These are phyloP conservation scores for Psilopogon haemacephalus DNA, from an alignment of 2,113 vertebrate species.

Conservation along the genomic window DNA sequence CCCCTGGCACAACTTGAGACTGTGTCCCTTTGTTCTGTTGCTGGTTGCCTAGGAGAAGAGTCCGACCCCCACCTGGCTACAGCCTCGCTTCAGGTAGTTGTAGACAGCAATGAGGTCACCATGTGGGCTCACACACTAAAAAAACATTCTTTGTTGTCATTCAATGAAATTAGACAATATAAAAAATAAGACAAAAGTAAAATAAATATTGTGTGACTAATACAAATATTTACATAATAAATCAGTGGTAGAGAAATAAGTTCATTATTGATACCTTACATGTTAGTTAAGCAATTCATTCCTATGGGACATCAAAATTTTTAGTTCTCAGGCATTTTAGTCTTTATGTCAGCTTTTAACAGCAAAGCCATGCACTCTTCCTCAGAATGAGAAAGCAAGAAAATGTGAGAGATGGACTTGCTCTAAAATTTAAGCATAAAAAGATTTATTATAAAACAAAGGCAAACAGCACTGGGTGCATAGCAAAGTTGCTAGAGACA, in stretches of 20 bases:
- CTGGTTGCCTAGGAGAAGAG: too few relatives aligned
- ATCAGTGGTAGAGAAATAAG: neutral
- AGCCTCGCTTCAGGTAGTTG: too few relatives aligned
- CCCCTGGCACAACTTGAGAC: too few relatives aligned
- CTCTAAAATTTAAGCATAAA: too few relatives aligned
- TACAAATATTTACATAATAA: neutral
- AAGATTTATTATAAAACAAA: too few relatives aligned
- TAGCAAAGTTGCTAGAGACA: too few relatives aligned
- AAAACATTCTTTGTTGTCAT: neutral
- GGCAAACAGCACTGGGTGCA: too few relatives aligned
- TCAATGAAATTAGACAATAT: neutral
- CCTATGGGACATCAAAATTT: neutral
- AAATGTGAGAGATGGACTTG: neutral
- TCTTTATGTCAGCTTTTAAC: neutral
- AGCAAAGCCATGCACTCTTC: neutral
- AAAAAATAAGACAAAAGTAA: neutral
- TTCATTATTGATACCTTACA: neutral
- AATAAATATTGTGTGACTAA: neutral
- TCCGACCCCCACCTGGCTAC: too few relatives aligned
- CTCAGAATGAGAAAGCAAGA: neutral
- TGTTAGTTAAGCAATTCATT: neutral
- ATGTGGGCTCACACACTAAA: neutral
- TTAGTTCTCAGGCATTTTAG: neutral
- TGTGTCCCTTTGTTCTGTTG: too few relatives aligned
- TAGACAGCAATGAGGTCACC: too few relatives aligned